Evolutionary conservation across 1,140 invertebrate genomes (phyloP).

Genomic region (Lineus longissimus): DNA sequence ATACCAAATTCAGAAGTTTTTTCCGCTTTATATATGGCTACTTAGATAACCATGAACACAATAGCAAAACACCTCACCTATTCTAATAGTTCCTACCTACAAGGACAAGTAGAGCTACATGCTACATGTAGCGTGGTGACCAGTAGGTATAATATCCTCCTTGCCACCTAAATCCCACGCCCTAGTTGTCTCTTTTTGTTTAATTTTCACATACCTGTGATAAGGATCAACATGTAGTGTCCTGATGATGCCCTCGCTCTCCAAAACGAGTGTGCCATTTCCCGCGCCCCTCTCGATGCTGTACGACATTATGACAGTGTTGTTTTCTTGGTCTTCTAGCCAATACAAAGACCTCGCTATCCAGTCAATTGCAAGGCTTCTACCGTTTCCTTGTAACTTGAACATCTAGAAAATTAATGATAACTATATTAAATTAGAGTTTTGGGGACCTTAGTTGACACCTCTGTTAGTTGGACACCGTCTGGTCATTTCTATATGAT

Average conservation of each 20-base stretch:
- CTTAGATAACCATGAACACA: too few relatives aligned
- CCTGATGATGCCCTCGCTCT: conserved; percentile 57
- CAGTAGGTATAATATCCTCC: too few relatives aligned
- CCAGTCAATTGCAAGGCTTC: conserved; percentile 78
- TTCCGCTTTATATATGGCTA: conserved; percentile 4
- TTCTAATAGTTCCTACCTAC: too few relatives aligned
- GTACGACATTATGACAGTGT: conserved; percentile 29
- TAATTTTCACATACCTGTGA: conserved; percentile 57
- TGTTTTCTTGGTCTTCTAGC: conserved; percentile 58
- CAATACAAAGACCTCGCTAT: conserved; percentile 76
- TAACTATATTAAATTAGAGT: background rate
- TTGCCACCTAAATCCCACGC: too few relatives aligned
- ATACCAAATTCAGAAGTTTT: too few relatives aligned
- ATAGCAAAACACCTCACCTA: too few relatives aligned
- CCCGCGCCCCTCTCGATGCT: conserved; percentile 25
- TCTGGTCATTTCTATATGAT: background rate
- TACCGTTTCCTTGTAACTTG: conserved; percentile 64
- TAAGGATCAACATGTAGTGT: conserved; percentile 70
- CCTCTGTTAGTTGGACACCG: too few relatives aligned
- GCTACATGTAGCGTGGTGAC: too few relatives aligned
- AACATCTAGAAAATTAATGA: conserved; percentile 56
- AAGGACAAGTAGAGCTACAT: too few relatives aligned
- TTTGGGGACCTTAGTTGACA: too few relatives aligned
- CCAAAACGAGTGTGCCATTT: conserved; percentile 46
- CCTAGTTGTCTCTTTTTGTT: too few relatives aligned